phyloP scores from a whole-genome alignment of 2,113 vertebrate species.

The Mesoclemmys tuberculata region DNA sequence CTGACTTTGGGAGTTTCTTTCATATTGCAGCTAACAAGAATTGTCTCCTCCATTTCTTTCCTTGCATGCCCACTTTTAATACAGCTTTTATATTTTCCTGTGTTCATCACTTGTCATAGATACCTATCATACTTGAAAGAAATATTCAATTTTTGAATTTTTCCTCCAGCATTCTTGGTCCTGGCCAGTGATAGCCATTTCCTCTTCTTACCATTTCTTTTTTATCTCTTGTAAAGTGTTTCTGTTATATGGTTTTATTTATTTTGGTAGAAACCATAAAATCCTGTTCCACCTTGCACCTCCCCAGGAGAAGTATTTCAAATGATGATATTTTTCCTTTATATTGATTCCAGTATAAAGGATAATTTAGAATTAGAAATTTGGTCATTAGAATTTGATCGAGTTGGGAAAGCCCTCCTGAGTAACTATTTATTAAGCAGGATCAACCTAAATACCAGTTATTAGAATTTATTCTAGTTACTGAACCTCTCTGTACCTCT shows the following conservation, averaged over 20 bases:
- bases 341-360: neutral
- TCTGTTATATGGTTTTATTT: constrained; percentile 33
- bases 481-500: neutral
- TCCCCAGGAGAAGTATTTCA: constrained; percentile 41
- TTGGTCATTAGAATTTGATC: neutral
- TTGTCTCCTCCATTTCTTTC: constrained; percentile 49
- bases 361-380: constrained; percentile 9
- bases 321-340: neutral
- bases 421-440: neutral
- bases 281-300: neutral
- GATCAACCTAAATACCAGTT: neutral
- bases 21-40: constrained; percentile 35
- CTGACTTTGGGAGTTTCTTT: constrained; percentile 54
- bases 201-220: constrained; percentile 26
- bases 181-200: constrained; percentile 32
- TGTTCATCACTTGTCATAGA: constrained; percentile 2
- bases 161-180: neutral
- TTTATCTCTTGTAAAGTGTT: constrained; percentile 16
- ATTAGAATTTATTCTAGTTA: neutral
- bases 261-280: constrained; percentile 6
- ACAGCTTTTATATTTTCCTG: constrained; percentile 32
- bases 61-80: constrained; percentile 18
- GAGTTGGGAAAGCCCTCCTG: neutral
- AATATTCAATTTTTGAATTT: constrained; percentile 21
- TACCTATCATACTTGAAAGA: constrained; percentile 42